Conservation (phyloP, 2,797 vertebrate genomes). For the Paguma larvata region DNA sequence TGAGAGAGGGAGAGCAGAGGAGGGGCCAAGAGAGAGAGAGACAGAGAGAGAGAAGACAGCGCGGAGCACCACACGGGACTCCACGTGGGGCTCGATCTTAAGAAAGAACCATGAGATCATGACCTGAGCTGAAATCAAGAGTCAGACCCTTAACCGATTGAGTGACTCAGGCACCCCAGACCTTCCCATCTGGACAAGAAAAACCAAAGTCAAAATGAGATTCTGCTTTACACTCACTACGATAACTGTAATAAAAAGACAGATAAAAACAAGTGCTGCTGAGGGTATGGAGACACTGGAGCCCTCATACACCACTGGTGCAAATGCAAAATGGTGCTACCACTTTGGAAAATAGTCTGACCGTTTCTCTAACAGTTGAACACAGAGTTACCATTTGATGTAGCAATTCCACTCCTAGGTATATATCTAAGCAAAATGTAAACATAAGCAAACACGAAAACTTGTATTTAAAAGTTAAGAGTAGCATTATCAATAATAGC, state of each 20-base stretch:
- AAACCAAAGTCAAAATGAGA: not conserved
- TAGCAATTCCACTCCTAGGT: not conserved
- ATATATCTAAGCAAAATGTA: not conserved
- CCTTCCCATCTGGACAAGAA: not conserved
- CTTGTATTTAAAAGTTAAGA: not conserved
- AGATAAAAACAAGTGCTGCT: not conserved
- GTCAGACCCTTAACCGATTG: too few species aligned
- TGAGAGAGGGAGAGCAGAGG: too few species aligned
- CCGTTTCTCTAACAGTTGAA: not conserved
- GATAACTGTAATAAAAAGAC: not conserved
- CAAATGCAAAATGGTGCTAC: not conserved
- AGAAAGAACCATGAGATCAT: too few species aligned
- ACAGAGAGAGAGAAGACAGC: too few species aligned
- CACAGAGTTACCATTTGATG: not conserved
- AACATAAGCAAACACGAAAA: not conserved
- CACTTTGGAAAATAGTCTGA: not conserved
- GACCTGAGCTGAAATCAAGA: too few species aligned
- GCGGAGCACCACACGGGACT: too few species aligned
- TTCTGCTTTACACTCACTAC: not conserved
- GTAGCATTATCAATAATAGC: not conserved
- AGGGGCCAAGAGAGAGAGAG: too few species aligned
- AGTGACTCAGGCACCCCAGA: not conserved
- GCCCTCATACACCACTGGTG: not conserved
- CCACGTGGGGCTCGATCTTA: too few species aligned
- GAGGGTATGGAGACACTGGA: not conserved